Evolutionary conservation across 2,797 vertebrate species (phyloP).

Genomic region (Acropternis orthonyx): DNA sequence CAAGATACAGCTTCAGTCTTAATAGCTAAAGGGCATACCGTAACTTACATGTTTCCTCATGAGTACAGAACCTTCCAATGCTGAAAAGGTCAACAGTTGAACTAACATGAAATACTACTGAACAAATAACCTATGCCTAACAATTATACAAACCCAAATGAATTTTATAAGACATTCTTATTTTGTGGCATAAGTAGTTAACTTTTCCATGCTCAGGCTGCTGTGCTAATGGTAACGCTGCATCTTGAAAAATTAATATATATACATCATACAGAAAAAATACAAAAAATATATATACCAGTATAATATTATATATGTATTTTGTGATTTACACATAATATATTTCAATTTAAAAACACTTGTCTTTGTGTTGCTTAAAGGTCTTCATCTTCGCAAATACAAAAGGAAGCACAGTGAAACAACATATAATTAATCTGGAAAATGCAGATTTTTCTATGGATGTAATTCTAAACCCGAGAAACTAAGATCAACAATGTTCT

Average conservation of each 20-base stretch:
- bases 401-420: background rate
- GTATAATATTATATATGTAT: background rate
- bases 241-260: background rate
- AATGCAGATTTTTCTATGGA: background rate
- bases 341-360: background rate
- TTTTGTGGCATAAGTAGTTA: background rate
- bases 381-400: background rate
- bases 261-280: background rate
- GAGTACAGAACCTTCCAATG: background rate
- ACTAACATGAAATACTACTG: background rate
- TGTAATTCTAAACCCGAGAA: background rate
- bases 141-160: background rate
- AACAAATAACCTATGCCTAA: background rate
- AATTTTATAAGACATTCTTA: background rate
- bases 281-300: background rate
- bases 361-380: background rate
- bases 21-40: background rate
- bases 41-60: background rate
- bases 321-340: background rate
- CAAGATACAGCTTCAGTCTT: background rate
- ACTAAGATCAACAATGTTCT: background rate
- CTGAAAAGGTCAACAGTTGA: constrained; percentile 5
- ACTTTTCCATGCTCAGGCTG: background rate
- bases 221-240: background rate
- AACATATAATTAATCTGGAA: background rate